Conservation (phyloP, 2,888 invertebrate species). For the Drosophila borealis region DNA sequence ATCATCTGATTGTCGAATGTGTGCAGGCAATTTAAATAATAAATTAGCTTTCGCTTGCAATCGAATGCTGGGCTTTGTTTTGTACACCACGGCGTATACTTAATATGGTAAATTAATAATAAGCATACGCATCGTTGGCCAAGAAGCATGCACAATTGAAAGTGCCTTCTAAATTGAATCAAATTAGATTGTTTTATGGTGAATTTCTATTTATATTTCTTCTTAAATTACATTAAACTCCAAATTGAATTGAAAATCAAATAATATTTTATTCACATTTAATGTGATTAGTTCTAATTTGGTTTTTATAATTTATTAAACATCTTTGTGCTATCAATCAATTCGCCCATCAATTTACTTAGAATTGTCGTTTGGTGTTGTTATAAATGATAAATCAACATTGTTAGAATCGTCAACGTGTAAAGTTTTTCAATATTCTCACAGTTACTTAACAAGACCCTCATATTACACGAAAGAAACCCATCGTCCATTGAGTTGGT, state of each 20-base stretch:
- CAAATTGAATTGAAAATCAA: no score
- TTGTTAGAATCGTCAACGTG: constrained; percentile 12
- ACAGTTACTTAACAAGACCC: neutral
- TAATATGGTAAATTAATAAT: constrained; percentile 52
- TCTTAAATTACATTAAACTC: neutral
- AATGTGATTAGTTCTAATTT: neutral
- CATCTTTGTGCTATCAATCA: constrained; percentile 15
- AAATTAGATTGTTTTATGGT: neutral
- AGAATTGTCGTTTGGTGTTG: constrained; percentile 19
- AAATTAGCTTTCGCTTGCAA: constrained; percentile 40
- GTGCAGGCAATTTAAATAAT: constrained; percentile 62
- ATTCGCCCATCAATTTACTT: constrained; percentile 32
- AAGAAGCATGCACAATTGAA: neutral
- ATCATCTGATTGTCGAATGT: constrained; percentile 24
- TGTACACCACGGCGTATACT: constrained; percentile 48
- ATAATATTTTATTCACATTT: constrained; percentile 4
- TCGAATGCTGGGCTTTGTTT: constrained; percentile 29
- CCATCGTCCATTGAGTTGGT: constrained; percentile 33
- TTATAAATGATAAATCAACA: constrained; percentile 42
- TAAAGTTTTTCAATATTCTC: constrained; percentile 23
- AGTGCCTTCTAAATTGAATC: neutral
- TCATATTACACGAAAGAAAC: neutral
- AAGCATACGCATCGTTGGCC: constrained; percentile 51
- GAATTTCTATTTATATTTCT: neutral
- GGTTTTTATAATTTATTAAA: neutral